These are phyloP conservation scores for Aphis gossypii DNA, from an alignment of 1,140 invertebrate genomes.

Conservation along the genomic window DNA sequence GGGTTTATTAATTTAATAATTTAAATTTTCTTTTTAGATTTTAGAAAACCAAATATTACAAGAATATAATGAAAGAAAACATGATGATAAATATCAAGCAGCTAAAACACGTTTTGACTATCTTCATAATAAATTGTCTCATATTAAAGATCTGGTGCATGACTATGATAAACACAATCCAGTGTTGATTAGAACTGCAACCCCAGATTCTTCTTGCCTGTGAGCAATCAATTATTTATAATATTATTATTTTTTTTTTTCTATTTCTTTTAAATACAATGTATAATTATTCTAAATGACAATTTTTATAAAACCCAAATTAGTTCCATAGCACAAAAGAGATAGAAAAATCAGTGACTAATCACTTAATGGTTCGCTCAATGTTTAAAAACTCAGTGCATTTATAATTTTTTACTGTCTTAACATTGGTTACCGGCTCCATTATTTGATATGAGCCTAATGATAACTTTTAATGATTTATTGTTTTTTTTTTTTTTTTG, in stretches of 20 bases:
- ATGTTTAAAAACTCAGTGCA: slow-evolving; percentile 47
- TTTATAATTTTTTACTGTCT: slow-evolving; percentile 48
- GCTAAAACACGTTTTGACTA: slow-evolving; percentile 81
- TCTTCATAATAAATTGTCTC: slow-evolving; percentile 86
- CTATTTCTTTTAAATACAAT: slow-evolving; percentile 49
- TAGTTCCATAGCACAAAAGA: slow-evolving; percentile 52
- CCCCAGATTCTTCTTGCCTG: slow-evolving; percentile 54
- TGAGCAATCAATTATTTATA: slow-evolving; percentile 48
- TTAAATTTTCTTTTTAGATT: slow-evolving; percentile 20
- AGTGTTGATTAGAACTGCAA: slow-evolving; percentile 51
- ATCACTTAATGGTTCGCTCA: slow-evolving; percentile 37
- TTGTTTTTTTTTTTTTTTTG: neutral
- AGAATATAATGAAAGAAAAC: slow-evolving; percentile 82
- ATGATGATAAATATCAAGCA: slow-evolving; percentile 74
- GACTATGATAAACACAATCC: slow-evolving; percentile 73
- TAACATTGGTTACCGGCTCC: slow-evolving; percentile 38
- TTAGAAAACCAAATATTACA: slow-evolving; percentile 79
- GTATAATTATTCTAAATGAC: slow-evolving; percentile 49
- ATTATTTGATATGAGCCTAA: slow-evolving; percentile 12
- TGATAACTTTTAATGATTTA: slow-evolving; percentile 26
- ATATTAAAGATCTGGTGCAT: slow-evolving; percentile 85
- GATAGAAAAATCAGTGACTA: slow-evolving; percentile 26
- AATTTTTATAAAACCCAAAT: slow-evolving; percentile 48
- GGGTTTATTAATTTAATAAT: neutral
- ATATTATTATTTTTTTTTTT: slow-evolving; percentile 33